Conservation (phyloP, 2,113 vertebrate genomes). For the Etia nguti region DNA sequence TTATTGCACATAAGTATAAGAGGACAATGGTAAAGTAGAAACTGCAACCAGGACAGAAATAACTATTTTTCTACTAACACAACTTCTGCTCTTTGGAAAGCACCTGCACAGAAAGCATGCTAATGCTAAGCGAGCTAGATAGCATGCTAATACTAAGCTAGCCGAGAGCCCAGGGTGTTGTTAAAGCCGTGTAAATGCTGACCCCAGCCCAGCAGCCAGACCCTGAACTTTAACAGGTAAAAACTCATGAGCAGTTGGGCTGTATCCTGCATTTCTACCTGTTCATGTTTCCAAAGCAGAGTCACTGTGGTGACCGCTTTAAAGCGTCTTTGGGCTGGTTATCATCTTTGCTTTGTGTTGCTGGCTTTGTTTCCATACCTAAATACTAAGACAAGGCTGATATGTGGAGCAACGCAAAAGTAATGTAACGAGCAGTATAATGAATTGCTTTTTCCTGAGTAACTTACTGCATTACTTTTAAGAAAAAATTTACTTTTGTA, state of each 20-base stretch:
- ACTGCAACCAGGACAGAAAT: background rate
- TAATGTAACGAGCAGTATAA: background rate
- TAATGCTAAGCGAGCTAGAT: background rate
- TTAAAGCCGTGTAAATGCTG: background rate
- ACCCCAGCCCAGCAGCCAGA: background rate
- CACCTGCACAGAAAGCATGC: background rate
- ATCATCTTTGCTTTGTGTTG: too few relatives aligned
- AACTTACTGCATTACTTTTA: background rate
- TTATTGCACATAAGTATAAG: background rate
- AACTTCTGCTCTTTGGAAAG: background rate
- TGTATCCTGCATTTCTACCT: background rate
- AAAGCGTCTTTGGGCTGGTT: background rate
- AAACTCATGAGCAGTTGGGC: background rate
- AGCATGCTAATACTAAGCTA: background rate
- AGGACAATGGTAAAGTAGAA: background rate
- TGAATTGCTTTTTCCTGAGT: background rate
- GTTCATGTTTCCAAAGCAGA: background rate
- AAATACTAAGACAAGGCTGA: too few relatives aligned
- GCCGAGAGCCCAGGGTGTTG: background rate
- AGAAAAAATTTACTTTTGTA: background rate
- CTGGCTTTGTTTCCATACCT: too few relatives aligned
- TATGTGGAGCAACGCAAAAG: background rate
- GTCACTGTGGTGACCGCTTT: background rate
- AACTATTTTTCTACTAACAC: background rate
- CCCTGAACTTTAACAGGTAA: background rate